Base-by-base conservation (phyloP, 1,140 invertebrate species). In the Papilio xuthus region DNA sequence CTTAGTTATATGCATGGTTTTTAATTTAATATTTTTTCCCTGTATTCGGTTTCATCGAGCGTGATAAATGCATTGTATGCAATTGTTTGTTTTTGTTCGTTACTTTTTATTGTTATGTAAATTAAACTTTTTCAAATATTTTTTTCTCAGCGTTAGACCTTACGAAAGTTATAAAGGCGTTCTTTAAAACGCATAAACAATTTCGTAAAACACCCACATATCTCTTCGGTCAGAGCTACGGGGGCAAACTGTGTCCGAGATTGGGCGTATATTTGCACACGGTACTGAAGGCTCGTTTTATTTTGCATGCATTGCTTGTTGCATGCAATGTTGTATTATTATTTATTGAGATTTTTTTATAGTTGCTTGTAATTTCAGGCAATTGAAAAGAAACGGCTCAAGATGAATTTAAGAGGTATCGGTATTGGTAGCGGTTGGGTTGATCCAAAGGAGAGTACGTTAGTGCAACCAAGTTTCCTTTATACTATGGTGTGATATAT, bases 381-480 rank as follows among this genome's bases (percentile, higher is more conserved):
- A 13, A 95, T 97, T 60, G 84, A 95, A 79, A 89, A 89, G 32
- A 95, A 95, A 42, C 92, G 92, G 42, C 92, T 97, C 4, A 92
- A 95, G 56, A 96, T 96, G 83, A 96, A 97, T 83, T 95, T 98
- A 72, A 95, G 95, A 86, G 97, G 96, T 20, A 95, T 97, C 20
- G 96, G 95, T 4, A 94, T 97, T 60, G 97, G 97, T 4, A 96
- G 97, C 85, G 95, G 96, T 0, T 97, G 97, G 96, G 97, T 97
- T 44, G 96, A 96, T 50, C 97, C 97, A 0, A 92, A 88, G 78
- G 89, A 92, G 70, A 92, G 88, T 69, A 82, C 83, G 32, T 83
- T 89, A 76, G 81, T 84, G 9, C 86, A 89, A 79, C 86, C 89
- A 9, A 77, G 84, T 4, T 91, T 84, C 72, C 81, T 93, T 9